Evolutionary conservation across 2,113 vertebrate genomes (phyloP).

Genomic region (Clinocottus analis): DNA sequence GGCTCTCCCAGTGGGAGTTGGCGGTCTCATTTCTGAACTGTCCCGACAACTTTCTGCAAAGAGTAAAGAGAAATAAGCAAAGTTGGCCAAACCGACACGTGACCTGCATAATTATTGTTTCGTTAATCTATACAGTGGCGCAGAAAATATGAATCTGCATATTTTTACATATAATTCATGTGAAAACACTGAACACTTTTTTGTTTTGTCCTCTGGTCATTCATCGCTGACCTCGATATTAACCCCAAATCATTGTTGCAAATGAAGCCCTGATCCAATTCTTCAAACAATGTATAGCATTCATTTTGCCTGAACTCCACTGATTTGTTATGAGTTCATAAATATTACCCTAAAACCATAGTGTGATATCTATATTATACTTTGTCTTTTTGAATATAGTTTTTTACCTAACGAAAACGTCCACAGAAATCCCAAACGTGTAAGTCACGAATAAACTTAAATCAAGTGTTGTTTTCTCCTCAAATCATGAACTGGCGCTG

Average conservation of each 20-base stretch:
- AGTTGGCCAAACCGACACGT: neutral
- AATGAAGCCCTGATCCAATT: conserved; percentile 19
- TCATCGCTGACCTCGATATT: conserved; percentile 44
- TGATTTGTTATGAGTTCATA: neutral
- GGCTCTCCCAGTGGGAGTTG: conserved; percentile 51
- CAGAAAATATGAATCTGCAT: neutral
- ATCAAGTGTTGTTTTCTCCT: conserved; percentile 28
- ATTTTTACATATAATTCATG: conserved; percentile 40
- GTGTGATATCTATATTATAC: neutral
- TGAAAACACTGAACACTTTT: neutral
- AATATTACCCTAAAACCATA: neutral
- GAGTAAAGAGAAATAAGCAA: conserved; percentile 33
- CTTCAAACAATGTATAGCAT: conserved; percentile 25
- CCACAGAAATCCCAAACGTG: conserved; percentile 1
- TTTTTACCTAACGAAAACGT: neutral
- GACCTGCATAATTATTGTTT: conserved; percentile 17
- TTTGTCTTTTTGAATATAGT: neutral
- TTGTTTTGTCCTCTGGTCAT: conserved; percentile 22
- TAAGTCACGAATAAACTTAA: conserved; percentile 19
- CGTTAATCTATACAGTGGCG: conserved; percentile 6
- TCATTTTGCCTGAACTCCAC: conserved; percentile 12
- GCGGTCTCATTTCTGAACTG: conserved; percentile 43
- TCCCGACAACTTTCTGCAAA: conserved; percentile 30
- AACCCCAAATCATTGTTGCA: conserved; percentile 39
- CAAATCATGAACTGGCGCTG: conserved; percentile 33